Evolutionary conservation across 2,113 vertebrate species (phyloP), one percentile per base, ranked within the genome.

Genomic region (Boleophthalmus pectinirostris): DNA sequence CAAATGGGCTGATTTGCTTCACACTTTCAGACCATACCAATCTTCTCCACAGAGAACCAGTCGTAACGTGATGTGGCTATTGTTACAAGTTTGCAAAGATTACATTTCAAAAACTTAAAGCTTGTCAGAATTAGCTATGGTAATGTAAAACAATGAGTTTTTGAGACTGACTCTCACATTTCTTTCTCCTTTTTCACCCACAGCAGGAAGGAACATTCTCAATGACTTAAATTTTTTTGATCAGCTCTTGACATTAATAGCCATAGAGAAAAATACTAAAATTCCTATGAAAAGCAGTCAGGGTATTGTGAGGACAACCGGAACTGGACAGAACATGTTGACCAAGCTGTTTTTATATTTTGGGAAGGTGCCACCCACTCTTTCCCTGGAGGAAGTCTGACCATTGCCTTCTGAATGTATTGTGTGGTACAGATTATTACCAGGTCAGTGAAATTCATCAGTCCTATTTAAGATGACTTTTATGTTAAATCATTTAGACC

Each of bases 381-480:
- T 63, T 20, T 64, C 9, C 33, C 33, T 64, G 8, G 33, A 38
- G 61, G 33, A 21, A 20, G 29, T 3, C 3, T n/a, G 15, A 18
- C 10, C n/a, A 4, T 18, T n/a, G 33, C 5, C 60, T 63, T 63
- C 15, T 5, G 35, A 33, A 63, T 16, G 6, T 35, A 63, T 63
- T 63, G 60, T 63, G 29, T 35, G 14, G 18, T 35, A 35, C 5
- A 35, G 16, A 64, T 64, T 38, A 64, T 64, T 64, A 38, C 33
- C 61, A 38, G 61, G 18, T 43, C 61, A 64, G 61, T 64, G 10
- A 64, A 64, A 64, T 64, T 64, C 18, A n/a, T 64, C 18, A 64
- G 18, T 2, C 29, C 7, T 33, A 33, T n/a, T 38, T 38, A 33
- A 64, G 29, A 29, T 29, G 29, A 29, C 29, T 29, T 29, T 29